phyloP scores from a whole-genome alignment of 2,797 vertebrate species.

The Chloroceryle amazona region DNA sequence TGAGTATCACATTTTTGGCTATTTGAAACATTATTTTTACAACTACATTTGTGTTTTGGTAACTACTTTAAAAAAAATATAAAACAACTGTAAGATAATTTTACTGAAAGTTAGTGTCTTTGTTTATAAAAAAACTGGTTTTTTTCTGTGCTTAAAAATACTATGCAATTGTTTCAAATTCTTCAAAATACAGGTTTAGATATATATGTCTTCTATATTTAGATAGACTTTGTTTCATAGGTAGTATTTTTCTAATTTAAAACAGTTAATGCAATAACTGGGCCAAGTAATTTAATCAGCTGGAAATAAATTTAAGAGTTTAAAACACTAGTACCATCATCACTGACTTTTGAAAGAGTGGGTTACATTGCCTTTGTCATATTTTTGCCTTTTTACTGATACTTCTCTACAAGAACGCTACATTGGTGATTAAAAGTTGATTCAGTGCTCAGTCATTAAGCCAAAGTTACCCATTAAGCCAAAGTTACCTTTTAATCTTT shows the following conservation, averaged over 20 bases:
- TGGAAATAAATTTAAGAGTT: background rate
- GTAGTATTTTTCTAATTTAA: background rate
- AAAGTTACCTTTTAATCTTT: background rate
- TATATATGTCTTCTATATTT: background rate
- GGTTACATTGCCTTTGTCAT: background rate
- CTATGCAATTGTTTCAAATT: background rate
- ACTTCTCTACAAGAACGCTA: fast-evolving
- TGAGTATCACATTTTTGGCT: fast-evolving
- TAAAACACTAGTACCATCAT: background rate
- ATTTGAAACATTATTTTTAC: background rate
- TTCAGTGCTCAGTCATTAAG: background rate
- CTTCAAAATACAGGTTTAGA: background rate
- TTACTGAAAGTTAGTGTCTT: background rate
- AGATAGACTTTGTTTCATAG: background rate
- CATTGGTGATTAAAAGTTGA: background rate
- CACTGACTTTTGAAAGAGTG: background rate
- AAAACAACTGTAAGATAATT: background rate
- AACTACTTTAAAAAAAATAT: background rate
- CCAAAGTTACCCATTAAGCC: background rate
- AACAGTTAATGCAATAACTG: background rate
- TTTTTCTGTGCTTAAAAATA: background rate
- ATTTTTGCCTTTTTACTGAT: background rate
- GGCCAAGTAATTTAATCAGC: background rate
- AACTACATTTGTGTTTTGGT: background rate
- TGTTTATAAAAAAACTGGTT: background rate